Evolutionary conservation across 1,140 invertebrate species (phyloP).

Genomic region (Heliconius eleuchia): DNA sequence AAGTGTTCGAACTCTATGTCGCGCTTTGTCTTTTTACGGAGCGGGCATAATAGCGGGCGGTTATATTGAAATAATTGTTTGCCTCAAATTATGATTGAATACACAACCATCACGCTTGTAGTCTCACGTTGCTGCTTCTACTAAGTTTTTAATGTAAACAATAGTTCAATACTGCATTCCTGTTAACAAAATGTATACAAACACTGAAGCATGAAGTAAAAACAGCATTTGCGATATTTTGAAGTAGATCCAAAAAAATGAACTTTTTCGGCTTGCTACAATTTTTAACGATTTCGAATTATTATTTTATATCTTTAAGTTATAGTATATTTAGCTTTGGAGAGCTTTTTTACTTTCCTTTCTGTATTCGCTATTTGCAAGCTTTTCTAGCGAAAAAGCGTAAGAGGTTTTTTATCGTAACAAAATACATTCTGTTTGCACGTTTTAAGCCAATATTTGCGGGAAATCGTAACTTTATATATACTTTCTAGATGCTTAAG

Average conservation of each 20-base stretch:
- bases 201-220: too few relatives aligned
- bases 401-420: neutral
- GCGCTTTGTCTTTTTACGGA: too few relatives aligned
- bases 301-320: neutral
- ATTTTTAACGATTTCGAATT: neutral
- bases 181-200: too few relatives aligned
- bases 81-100: too few relatives aligned
- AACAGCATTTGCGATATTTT: neutral
- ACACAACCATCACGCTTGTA: too few relatives aligned
- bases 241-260: neutral
- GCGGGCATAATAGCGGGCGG: too few relatives aligned
- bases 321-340: neutral
- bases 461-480: neutral
- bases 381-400: neutral
- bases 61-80: too few relatives aligned
- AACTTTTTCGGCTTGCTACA: neutral
- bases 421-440: neutral
- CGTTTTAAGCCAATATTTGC: constrained; percentile 1
- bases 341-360: neutral
- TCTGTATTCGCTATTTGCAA: constrained; percentile 1
- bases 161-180: too few relatives aligned
- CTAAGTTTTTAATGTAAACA: too few relatives aligned
- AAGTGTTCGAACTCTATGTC: too few relatives aligned
- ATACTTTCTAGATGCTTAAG: too few relatives aligned
- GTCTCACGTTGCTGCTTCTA: too few relatives aligned